These are phyloP conservation scores for Metopolophium dirhodum DNA, from an alignment of 1,140 invertebrate species.

Conservation along the genomic window DNA sequence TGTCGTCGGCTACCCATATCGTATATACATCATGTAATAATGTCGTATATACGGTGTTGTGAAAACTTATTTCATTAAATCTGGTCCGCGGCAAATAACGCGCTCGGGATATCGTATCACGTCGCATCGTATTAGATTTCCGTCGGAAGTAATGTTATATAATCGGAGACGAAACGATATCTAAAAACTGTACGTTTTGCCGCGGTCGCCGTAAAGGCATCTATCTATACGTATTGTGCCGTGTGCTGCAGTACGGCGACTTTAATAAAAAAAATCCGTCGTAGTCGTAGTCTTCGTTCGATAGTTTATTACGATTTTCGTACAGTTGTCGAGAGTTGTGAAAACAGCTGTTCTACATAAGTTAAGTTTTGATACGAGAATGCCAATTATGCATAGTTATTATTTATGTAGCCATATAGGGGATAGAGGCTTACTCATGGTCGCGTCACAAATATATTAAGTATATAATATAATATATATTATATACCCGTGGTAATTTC, in stretches of 20 bases:
- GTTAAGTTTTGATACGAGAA: not conserved
- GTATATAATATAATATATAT: not conserved
- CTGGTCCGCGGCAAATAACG: not conserved
- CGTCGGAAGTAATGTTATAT: not conserved
- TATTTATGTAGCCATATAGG: no score
- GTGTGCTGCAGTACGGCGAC: not conserved
- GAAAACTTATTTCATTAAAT: conserved; percentile 12
- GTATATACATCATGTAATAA: not conserved
- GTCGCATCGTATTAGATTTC: not conserved
- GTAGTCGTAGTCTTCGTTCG: not conserved
- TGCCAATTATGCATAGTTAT: no score
- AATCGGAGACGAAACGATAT: not conserved
- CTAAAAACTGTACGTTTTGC: not conserved
- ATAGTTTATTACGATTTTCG: not conserved
- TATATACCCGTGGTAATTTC: not conserved
- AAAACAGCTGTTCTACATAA: not conserved
- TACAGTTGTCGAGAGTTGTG: not conserved
- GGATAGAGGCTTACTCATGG: not conserved
- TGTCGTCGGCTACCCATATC: not conserved
- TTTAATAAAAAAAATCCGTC: not conserved
- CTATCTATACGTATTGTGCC: no score
- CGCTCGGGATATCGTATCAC: not conserved
- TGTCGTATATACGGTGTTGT: not conserved
- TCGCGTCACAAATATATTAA: not conserved
- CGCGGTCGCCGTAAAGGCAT: not conserved